Evolutionary conservation across 2,797 vertebrate species (phyloP), one percentile per base, ranked within the genome.

Genomic region (Sebastes trivittatus): DNA sequence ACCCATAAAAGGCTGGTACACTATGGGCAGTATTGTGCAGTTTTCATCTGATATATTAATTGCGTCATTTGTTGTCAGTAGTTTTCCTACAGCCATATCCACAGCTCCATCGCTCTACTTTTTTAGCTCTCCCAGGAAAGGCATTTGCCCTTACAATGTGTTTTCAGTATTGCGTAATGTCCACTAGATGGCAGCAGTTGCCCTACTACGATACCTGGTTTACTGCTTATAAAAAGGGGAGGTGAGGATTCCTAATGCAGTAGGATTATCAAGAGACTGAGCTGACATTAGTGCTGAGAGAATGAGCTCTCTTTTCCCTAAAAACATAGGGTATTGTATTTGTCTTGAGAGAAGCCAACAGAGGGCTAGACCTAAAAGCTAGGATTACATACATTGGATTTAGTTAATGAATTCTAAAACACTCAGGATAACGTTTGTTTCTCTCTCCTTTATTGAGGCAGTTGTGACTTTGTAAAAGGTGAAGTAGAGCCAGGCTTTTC

Each of bases 101-200:
- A 75, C 20, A 52, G 5, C 25, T 46, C 11, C n/a, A 1, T 20
- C 3, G 3, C 16, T 30, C 6, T 14, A 29, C 49, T 25, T 62
- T 23, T 16, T 52, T 7, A 11, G 36, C 5, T 23, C 27, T 22
- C 22, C 2, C 34, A 60, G 14, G 54, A 18, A 63, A 64, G 46
- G 5, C 0, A 5, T 68, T 2, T 66, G 29, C 8, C 9, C 5
- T 11, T 2, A 6, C 18, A 75, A 6, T 49, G 2, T 54, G 16
- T 69, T 74, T 67, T 59, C 25, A 80, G 14, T 84, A 6, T 78
- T 36, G 1, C 42, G 5, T 14, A n/a, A 25, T 84, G 59, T 65
- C 88, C 94, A 93, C 89, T 89, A 94, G 95, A 82, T 91, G 90
- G 93, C 87, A 92, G 80, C 86, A 90, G 49, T 66, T 72, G 2